Evolutionary conservation across 2,888 invertebrate species (phyloP).

Genomic region (Zygothrica quintamaculata): DNA sequence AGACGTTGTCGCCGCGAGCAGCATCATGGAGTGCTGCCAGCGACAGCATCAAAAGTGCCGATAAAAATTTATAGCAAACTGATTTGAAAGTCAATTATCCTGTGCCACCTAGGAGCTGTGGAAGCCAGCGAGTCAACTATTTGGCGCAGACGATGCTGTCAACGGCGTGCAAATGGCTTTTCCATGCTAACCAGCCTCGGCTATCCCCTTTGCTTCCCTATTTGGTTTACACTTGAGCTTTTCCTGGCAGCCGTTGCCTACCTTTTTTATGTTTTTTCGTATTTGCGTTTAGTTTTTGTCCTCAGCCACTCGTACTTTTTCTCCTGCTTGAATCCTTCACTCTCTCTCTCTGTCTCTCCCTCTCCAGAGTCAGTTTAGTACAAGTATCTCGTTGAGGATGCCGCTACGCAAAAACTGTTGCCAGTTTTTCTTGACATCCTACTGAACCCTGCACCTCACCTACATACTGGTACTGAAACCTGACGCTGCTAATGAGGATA

Average conservation of each 20-base stretch:
- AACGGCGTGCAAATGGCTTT: constrained; percentile 77
- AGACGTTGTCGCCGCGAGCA: constrained; percentile 35
- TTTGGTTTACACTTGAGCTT: not conserved
- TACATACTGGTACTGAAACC: constrained; percentile 2
- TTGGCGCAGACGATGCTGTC: constrained; percentile 54
- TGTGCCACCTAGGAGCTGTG: constrained; percentile 52
- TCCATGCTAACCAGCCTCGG: constrained; percentile 65
- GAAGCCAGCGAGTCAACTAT: constrained; percentile 57
- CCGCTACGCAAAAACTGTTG: constrained; percentile 33
- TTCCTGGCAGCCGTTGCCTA: constrained; percentile 35
- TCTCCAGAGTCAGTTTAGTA: too few relatives aligned
- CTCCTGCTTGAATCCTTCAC: constrained; percentile 5
- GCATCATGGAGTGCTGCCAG: constrained; percentile 56
- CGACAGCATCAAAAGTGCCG: constrained; percentile 81
- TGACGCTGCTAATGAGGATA: constrained; percentile 71
- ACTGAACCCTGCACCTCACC: too few relatives aligned
- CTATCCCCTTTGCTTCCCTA: not conserved
- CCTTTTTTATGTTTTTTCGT: constrained; percentile 69
- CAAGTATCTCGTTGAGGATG: constrained; percentile 1
- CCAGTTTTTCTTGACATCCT: constrained; percentile 1
- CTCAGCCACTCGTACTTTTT: constrained; percentile 4
- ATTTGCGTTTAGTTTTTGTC: constrained; percentile 51
- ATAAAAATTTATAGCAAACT: constrained; percentile 84
- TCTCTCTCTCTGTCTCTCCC: not conserved
- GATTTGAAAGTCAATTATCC: constrained; percentile 84